Percentiles rank a stretch among this genome's conserved stretches.
Evolutionary conservation across 2,113 vertebrate species (phyloP).

Genomic region (Amphiprion percula): DNA sequence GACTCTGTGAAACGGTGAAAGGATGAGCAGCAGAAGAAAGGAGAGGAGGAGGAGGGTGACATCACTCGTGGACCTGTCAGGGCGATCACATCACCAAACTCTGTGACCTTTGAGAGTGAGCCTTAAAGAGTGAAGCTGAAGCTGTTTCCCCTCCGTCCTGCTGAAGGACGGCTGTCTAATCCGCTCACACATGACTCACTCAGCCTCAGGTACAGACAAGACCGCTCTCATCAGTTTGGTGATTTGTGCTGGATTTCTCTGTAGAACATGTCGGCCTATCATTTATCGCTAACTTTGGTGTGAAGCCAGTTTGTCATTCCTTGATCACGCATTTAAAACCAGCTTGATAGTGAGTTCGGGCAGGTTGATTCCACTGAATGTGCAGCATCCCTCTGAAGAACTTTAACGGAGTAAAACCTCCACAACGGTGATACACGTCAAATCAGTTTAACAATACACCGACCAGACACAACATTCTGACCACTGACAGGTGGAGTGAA

Average conservation of each 20-base stretch:
- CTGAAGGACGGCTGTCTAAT: conserved; percentile 52
- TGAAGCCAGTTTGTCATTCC: background rate
- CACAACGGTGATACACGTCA: too few relatives aligned
- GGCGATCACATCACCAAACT: conserved; percentile 66
- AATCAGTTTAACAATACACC: too few relatives aligned
- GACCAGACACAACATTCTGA: too few relatives aligned
- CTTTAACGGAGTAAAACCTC: too few relatives aligned
- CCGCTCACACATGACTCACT: conserved; percentile 52
- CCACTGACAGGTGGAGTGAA: too few relatives aligned
- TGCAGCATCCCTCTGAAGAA: too few relatives aligned
- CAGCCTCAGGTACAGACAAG: conserved; percentile 32
- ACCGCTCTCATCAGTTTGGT: background rate
- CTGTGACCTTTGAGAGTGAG: conserved; percentile 68
- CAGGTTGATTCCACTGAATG: too few relatives aligned
- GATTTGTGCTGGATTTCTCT: background rate
- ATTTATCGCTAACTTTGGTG: background rate
- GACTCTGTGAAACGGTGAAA: conserved; percentile 15
- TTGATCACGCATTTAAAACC: background rate
- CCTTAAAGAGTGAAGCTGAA: conserved; percentile 46
- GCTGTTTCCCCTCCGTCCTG: conserved; percentile 22
- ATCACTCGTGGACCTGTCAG: conserved; percentile 62
- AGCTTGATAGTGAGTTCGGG: background rate
- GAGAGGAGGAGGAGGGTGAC: conserved; percentile 36
- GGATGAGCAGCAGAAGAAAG: background rate
- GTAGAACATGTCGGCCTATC: background rate